phyloP scores from a whole-genome alignment of 2,888 invertebrate species.

The Drosophila hamatofila region DNA sequence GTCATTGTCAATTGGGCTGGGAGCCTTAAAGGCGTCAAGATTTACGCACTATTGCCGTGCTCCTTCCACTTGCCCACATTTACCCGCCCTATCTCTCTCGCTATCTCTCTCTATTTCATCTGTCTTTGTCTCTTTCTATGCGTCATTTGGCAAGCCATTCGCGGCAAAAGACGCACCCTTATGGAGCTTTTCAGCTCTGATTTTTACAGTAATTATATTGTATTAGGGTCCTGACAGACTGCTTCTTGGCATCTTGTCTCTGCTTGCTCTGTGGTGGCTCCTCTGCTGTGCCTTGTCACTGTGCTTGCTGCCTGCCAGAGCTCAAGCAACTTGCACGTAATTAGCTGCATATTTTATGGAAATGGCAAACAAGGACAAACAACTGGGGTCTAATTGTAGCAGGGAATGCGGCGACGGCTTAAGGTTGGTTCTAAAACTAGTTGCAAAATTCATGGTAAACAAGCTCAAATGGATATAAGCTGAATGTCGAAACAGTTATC shows the following conservation, averaged over 20 bases:
- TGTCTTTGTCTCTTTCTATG: not conserved
- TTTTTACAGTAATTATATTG: constrained; percentile 78
- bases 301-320: constrained; percentile 24
- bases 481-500: not conserved
- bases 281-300: constrained; percentile 35
- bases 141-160: constrained; percentile 27
- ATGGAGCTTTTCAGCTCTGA: constrained; percentile 65
- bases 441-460: constrained; percentile 10
- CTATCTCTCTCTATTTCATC: not conserved
- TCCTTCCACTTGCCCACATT: not conserved
- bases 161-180: constrained; percentile 42
- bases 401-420: not conserved
- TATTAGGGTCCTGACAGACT: constrained; percentile 62
- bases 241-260: constrained; percentile 21
- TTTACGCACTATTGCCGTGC: constrained; percentile 73
- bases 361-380: constrained; percentile 33
- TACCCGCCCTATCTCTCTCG: too few species aligned
- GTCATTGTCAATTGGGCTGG: constrained; percentile 75
- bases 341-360: constrained; percentile 77
- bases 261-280: not conserved
- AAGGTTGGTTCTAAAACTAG: not conserved
- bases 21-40: constrained; percentile 69
- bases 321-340: constrained; percentile 69
- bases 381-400: constrained; percentile 2
- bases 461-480: not conserved